Evolutionary conservation across 2,888 invertebrate species (phyloP), one percentile per base, ranked within the genome.

Genomic region (Nymphalis polychloros): DNA sequence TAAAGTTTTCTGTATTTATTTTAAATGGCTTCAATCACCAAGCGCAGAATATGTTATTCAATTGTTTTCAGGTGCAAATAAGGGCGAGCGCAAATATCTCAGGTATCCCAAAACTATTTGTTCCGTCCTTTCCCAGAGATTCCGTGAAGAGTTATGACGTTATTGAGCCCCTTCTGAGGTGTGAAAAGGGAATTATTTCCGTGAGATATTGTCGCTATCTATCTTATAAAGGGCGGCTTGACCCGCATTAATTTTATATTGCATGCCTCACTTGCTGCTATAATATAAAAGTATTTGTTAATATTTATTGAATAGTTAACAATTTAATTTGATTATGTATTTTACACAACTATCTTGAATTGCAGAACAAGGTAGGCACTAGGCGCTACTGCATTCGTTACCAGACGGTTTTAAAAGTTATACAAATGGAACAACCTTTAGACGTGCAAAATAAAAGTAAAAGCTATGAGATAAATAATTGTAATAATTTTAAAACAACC

Each of bases 101-200:
- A 48, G 52, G 8, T 61, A 70, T 68, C 53, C 52, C 31, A 20
- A 64, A 52, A 55, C 49, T 68, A 70, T 70, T 70, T 48, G 23
- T 62, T 47, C 63, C 64, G 52, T 64, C 64, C 67, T 59, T 53
- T 59, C 41, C 63, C 57, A 52, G 50, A 49, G 49, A 60, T 59
- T 62, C 23, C 64, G 50, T 59, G 49, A 68, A 70, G 70, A 70
- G 62, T 65, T 68, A 70, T 70, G 68, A 64, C 68, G 63, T 59
- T 68, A 70, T 70, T 63, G 62, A 64, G 59, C 59, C 70, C 41
- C 68, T 70, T 70, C 46, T 47, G 64, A 67, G 67, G 68, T 70
- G 64, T 57, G 62, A 63, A 63, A 53, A 55, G 70, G 53, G 55
- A 67, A 71, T 63, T 65, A 70, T 65, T 63, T 71, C 63, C 41